Conservation (phyloP, 2,888 invertebrate genomes). For the Troides helena region DNA sequence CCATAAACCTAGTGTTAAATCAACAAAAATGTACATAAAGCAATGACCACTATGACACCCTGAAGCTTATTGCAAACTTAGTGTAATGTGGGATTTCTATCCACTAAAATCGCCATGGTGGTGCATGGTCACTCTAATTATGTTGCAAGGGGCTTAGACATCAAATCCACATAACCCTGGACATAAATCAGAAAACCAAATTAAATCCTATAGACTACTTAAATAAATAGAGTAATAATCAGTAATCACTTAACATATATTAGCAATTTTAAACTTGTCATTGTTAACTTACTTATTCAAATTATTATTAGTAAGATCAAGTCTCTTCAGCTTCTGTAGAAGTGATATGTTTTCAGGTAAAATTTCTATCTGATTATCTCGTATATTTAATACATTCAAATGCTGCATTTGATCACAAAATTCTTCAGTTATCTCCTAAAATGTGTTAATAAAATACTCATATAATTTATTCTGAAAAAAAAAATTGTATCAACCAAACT, state of each 20-base stretch:
- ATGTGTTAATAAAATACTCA: slow-evolving; percentile 31
- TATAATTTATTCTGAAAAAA: not conserved
- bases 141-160: too few species aligned
- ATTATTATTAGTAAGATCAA: slow-evolving; percentile 92
- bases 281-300: slow-evolving; percentile 69
- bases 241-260: not conserved
- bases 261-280: not conserved
- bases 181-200: too few species aligned
- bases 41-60: too few species aligned
- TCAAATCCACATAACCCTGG: too few species aligned
- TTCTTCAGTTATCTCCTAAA: slow-evolving; percentile 84
- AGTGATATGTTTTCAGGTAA: slow-evolving; percentile 90
- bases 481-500: not conserved
- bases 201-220: not conserved
- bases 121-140: too few species aligned
- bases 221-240: not conserved
- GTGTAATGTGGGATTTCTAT: too few species aligned
- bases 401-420: slow-evolving; percentile 87
- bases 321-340: slow-evolving; percentile 86
- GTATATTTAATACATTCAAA: slow-evolving; percentile 87
- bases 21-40: too few species aligned
- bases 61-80: too few species aligned
- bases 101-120: too few species aligned
- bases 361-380: slow-evolving; percentile 88
- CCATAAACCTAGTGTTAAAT: too few species aligned